These are phyloP conservation scores for Notarius quadriscutis DNA, from an alignment of 2,113 vertebrate species.

Conservation along the genomic window DNA sequence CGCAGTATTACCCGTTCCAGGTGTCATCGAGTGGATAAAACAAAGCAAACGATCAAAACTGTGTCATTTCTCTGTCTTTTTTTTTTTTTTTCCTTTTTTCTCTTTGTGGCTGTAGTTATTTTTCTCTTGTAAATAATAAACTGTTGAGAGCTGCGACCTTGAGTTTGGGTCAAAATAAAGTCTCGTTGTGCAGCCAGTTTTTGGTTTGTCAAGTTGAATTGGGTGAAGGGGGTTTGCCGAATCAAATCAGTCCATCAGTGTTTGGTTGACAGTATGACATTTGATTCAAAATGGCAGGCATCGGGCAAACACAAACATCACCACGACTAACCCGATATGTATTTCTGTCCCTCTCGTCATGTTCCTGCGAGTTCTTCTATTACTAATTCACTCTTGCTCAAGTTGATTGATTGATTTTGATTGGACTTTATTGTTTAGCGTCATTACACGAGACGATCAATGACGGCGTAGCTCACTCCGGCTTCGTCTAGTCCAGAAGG, in stretches of 20 bases:
- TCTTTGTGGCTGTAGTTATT: conserved; percentile 12
- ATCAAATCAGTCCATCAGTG: not conserved
- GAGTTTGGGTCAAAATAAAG: not conserved
- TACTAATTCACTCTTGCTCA: not conserved
- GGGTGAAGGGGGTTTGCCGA: not conserved
- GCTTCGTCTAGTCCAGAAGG: too few species aligned
- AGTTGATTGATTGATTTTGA: not conserved
- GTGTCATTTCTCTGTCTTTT: not conserved
- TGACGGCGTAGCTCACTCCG: too few species aligned
- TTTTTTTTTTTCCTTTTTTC: not conserved
- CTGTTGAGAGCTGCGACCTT: not conserved
- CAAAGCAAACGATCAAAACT: too few species aligned
- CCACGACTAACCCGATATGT: not conserved
- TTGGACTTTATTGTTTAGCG: not conserved
- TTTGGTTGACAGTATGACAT: not conserved
- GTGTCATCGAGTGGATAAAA: conserved; percentile 69
- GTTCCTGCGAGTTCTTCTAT: not conserved
- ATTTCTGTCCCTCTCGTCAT: not conserved
- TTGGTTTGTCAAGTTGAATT: not conserved
- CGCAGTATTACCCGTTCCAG: conserved; percentile 83
- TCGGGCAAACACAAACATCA: not conserved
- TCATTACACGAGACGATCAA: not conserved
- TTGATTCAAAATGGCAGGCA: not conserved
- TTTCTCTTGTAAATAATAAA: conserved; percentile 31
- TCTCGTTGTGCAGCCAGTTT: not conserved